Evolutionary conservation across 2,113 vertebrate genomes (phyloP), one percentile per base, ranked within the genome.

Genomic region (Rhizomys pruinosus): DNA sequence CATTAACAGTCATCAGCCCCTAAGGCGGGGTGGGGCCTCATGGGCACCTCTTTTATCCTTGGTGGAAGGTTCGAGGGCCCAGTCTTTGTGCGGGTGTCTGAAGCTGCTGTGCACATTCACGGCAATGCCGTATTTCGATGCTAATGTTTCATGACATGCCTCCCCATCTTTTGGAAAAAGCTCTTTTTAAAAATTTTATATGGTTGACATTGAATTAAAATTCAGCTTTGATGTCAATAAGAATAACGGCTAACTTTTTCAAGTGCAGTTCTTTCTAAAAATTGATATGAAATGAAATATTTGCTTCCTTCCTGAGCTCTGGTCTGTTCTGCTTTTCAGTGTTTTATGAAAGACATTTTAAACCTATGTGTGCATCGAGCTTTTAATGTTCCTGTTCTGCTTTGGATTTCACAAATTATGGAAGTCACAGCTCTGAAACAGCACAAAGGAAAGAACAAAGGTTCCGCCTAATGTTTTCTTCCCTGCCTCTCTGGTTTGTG

Each of bases 241-340:
- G 59, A 19, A 73, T 3, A 3, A 68, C 52, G 61, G 37, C 20
- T 71, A 37, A 59, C 69, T 34, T 59, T 93, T 90, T 81, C 32
- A 88, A 93, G 37, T 37, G 52, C 64, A 39, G 5, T 93, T 84
- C n/a, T 77, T n/a, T 92, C 78, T 47, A 8, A 77, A 80, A 52
- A 93, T 84, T 68, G 66, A 61, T 77, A 73, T 32, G 7, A 25
- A 85, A 84, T 59, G 52, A 93, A 89, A 37, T 29, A 44, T 42
- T 19, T 64, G 73, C 82, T 93, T 96, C 76, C 76, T 80, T 96
- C 76, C 76, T 80, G 25, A 95, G 82, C 82, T 78, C 57, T 90
- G 74, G 34, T 84, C 64, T 76, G 72, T 37, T 91, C 92, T 88
- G 52, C 11, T n/a, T 90, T 92, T 82, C 25, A 59, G 52, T 76